Evolutionary conservation across 2,113 vertebrate species (phyloP).

Genomic region (Dipodomys spectabilis): DNA sequence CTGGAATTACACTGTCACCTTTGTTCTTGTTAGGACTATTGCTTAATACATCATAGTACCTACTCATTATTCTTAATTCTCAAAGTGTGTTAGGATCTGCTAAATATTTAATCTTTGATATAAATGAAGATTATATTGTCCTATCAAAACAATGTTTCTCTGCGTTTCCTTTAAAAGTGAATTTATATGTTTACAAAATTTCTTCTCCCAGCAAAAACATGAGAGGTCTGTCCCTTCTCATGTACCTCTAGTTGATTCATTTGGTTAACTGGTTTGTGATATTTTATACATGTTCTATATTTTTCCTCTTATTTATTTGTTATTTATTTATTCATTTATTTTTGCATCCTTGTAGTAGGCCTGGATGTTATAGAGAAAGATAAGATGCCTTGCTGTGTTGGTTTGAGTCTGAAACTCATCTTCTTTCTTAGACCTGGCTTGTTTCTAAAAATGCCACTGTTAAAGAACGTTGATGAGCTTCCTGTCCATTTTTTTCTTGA

Average conservation of each 20-base stretch:
- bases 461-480: conserved; percentile 48
- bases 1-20: background rate
- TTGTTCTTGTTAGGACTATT: background rate
- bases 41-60: background rate
- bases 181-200: background rate
- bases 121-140: background rate
- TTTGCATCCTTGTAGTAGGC: background rate
- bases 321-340: background rate
- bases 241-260: background rate
- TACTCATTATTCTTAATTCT: background rate
- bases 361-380: background rate
- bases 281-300: background rate
- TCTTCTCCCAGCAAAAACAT: background rate
- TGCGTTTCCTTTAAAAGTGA: background rate
- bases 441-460: conserved; percentile 41
- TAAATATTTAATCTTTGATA: background rate
- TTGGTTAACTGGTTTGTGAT: background rate
- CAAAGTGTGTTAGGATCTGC: background rate
- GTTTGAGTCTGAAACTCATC: conserved; percentile 50
- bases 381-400: background rate
- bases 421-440: background rate
- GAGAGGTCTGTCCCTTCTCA: background rate
- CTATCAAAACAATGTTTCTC: background rate
- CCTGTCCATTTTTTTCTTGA: conserved; percentile 33
- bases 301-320: conserved; percentile 35